Evolutionary conservation across 1,140 invertebrate species (phyloP).

Genomic region (Bombus waltoni): DNA sequence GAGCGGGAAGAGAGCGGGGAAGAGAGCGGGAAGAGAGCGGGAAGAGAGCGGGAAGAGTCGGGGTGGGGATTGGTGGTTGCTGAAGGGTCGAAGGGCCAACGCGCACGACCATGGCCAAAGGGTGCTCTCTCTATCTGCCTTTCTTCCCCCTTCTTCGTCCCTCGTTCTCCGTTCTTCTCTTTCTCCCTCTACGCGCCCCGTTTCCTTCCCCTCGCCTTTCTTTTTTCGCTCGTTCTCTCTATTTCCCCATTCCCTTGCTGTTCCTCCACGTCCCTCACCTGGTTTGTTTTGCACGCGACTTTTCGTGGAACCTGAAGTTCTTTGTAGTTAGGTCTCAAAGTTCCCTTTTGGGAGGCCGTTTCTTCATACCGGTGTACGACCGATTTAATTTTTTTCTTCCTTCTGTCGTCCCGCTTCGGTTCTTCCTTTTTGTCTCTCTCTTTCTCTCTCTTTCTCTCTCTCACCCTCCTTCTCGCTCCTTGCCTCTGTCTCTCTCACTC

Average conservation of each 20-base stretch:
- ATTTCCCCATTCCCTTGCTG: conserved; percentile 7
- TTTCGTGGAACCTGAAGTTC: conserved; percentile 60
- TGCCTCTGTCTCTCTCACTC: background rate
- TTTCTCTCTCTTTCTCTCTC: background rate
- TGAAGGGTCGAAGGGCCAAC: conserved; percentile 65
- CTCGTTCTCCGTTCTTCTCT: conserved; percentile 1
- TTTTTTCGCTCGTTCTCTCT: conserved; percentile 8
- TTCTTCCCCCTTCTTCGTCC: conserved; percentile 2
- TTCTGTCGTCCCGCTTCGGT: conserved; percentile 9
- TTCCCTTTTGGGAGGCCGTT: conserved; percentile 56
- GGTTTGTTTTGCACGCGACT: conserved; percentile 67
- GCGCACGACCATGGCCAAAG: conserved; percentile 66
- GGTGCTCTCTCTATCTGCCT: conserved; percentile 38
- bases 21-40: conserved; percentile 35
- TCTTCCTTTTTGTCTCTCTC: background rate
- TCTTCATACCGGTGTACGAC: conserved; percentile 15
- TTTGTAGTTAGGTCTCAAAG: conserved; percentile 68
- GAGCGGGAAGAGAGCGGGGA: conserved; percentile 14
- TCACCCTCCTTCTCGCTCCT: background rate
- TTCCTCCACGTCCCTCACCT: conserved; percentile 52
- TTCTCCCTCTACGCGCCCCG: conserved; percentile 1
- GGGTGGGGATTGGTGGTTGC: conserved; percentile 48
- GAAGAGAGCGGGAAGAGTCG: conserved; percentile 39
- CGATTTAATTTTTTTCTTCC: conserved; percentile 39
- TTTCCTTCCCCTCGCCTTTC: conserved; percentile 14